Conservation (phyloP, 2,797 vertebrate species). For the Meriones psammophilus region DNA sequence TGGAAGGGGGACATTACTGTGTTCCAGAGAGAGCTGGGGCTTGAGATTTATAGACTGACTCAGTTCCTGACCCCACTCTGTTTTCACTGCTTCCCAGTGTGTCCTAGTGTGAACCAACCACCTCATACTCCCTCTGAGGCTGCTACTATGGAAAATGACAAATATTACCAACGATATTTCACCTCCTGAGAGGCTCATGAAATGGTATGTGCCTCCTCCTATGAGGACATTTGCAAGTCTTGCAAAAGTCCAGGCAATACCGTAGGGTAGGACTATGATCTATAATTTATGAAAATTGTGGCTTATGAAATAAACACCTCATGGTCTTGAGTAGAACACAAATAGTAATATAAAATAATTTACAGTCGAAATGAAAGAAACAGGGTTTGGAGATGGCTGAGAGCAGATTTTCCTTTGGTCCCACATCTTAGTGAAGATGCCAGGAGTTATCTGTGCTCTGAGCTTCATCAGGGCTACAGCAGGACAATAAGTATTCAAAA, state of each 20-base stretch:
- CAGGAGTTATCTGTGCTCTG: neutral
- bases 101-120: neutral
- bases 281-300: neutral
- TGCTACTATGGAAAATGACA: neutral
- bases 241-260: neutral
- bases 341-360: neutral
- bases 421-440: neutral
- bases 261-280: neutral
- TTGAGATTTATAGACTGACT: neutral
- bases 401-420: neutral
- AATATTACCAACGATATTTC: neutral
- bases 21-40: neutral
- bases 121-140: neutral
- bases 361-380: conserved; percentile 21
- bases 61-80: too few relatives aligned
- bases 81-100: neutral
- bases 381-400: neutral
- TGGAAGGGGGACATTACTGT: neutral
- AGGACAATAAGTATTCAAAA: neutral
- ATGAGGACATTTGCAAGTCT: neutral
- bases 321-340: neutral
- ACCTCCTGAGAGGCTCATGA: neutral
- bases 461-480: neutral
- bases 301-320: neutral
- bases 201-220: neutral